phyloP scores from a whole-genome alignment of 2,888 invertebrate species.

The Drosophila sordidapex region DNA sequence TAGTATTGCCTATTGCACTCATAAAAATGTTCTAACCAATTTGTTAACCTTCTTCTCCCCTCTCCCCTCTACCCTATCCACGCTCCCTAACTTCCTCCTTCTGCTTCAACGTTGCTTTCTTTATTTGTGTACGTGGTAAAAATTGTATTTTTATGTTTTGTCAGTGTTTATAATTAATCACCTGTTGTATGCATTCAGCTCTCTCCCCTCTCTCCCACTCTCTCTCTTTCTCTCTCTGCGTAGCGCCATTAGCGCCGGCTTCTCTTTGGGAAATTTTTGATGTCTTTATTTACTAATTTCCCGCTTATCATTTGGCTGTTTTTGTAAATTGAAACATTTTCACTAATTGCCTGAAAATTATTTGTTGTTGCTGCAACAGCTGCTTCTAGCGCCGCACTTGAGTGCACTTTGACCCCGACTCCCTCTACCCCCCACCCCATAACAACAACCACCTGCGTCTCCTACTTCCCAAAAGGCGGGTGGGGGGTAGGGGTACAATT shows the following conservation, averaged over 20 bases:
- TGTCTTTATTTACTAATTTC: conserved; percentile 81
- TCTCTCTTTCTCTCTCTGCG: conserved; percentile 2
- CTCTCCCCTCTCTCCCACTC: neutral
- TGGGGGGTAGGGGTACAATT: conserved; percentile 33
- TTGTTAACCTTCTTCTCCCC: conserved; percentile 57
- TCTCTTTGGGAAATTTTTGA: conserved; percentile 62
- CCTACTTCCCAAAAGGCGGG: neutral
- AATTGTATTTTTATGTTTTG: conserved; percentile 81
- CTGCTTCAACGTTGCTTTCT: conserved; percentile 16
- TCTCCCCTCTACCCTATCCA: neutral
- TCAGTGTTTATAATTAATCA: conserved; percentile 82
- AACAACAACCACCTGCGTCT: conserved; percentile 7
- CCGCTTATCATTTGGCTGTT: conserved; percentile 79
- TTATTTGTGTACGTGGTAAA: conserved; percentile 69
- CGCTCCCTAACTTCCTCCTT: neutral
- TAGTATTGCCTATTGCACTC: conserved; percentile 48
- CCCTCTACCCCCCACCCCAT: neutral
- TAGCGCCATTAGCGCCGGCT: conserved; percentile 80
- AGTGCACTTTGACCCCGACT: conserved; percentile 68
- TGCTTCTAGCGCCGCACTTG: conserved; percentile 63
- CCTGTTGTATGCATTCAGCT: conserved; percentile 70
- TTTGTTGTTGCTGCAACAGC: conserved; percentile 26
- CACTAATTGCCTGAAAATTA: conserved; percentile 80
- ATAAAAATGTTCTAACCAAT: conserved; percentile 72
- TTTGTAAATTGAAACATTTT: conserved; percentile 80